These are phyloP conservation scores for Lordiphosa fenestrarum DNA, from an alignment of 2,888 invertebrate species.

Conservation along the genomic window DNA sequence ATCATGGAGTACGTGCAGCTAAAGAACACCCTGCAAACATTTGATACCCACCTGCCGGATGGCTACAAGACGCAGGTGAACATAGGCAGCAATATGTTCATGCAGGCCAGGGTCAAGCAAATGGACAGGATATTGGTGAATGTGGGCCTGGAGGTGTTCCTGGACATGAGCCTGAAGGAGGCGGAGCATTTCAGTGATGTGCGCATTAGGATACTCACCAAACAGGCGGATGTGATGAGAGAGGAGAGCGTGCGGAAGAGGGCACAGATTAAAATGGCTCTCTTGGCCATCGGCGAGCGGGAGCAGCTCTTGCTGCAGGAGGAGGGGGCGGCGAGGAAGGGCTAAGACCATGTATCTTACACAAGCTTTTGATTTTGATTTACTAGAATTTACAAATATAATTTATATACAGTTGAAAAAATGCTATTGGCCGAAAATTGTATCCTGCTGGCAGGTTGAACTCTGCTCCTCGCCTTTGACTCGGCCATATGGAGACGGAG, in stretches of 20 bases:
- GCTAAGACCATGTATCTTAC: neutral
- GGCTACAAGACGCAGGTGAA: slow-evolving; percentile 87
- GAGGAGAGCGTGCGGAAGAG: slow-evolving; percentile 87
- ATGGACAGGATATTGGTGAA: slow-evolving; percentile 86
- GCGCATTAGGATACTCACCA: slow-evolving; percentile 85
- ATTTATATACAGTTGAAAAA: slow-evolving; percentile 39
- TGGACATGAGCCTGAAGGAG: slow-evolving; percentile 87
- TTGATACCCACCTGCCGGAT: slow-evolving; percentile 82
- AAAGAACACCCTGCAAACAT: slow-evolving; percentile 85
- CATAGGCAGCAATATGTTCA: slow-evolving; percentile 91
- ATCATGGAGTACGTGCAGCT: slow-evolving; percentile 88
- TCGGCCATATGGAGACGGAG: no score
- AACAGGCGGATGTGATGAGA: slow-evolving; percentile 83
- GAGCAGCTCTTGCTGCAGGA: slow-evolving; percentile 72
- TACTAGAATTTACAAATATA: slow-evolving; percentile 47
- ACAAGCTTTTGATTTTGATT: slow-evolving; percentile 31
- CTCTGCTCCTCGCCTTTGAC: no score
- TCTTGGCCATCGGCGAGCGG: slow-evolving; percentile 85
- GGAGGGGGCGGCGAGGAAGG: neutral
- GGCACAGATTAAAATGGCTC: slow-evolving; percentile 88
- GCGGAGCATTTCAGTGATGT: slow-evolving; percentile 87
- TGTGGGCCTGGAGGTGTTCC: slow-evolving; percentile 88
- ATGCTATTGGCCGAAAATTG: slow-evolving; percentile 18
- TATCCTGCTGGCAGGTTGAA: neutral
- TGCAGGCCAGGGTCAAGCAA: slow-evolving; percentile 83